Percentiles rank a stretch among this genome's conserved stretches.
Conservation (phyloP, 2,113 vertebrate species). For the Eulacestoma nigropectus region DNA sequence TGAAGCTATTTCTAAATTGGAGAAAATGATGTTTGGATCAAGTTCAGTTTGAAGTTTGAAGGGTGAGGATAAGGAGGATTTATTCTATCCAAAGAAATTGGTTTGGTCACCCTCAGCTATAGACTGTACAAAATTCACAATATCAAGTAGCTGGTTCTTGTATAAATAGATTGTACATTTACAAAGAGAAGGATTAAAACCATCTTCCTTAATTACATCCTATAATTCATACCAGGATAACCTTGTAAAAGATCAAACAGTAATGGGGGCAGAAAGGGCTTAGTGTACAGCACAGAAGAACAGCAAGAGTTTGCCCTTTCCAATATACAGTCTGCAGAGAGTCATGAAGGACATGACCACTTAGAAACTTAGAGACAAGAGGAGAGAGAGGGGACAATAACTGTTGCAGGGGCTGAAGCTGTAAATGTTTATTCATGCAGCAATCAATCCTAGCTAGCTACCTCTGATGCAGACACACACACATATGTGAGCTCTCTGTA, state of each 20-base stretch:
- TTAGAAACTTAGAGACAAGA: neutral
- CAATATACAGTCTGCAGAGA: neutral
- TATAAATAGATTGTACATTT: constrained; percentile 48
- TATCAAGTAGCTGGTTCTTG: neutral
- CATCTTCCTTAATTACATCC: constrained; percentile 36
- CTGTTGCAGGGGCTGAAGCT: neutral
- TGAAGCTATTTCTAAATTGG: neutral
- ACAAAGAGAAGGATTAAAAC: constrained; percentile 46
- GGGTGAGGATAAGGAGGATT: constrained; percentile 16
- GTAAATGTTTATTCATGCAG: constrained; percentile 42
- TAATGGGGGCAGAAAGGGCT: constrained; percentile 1
- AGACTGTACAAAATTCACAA: neutral
- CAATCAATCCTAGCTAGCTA: constrained; percentile 13
- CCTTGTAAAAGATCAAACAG: constrained; percentile 33
- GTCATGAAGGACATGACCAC: neutral
- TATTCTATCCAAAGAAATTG: constrained; percentile 8
- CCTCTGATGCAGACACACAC: neutral
- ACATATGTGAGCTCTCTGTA: neutral
- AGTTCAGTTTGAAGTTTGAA: constrained; percentile 26
- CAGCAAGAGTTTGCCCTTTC: neutral
- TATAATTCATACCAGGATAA: constrained; percentile 43
- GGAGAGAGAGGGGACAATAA: neutral
- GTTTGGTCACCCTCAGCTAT: constrained; percentile 12
- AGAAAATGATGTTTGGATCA: neutral
- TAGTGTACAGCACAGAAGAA: neutral